Percentiles rank a stretch among this genome's conserved stretches.
These are phyloP conservation scores for Seira musarum DNA, from an alignment of 2,888 invertebrate species.

Conservation along the genomic window DNA sequence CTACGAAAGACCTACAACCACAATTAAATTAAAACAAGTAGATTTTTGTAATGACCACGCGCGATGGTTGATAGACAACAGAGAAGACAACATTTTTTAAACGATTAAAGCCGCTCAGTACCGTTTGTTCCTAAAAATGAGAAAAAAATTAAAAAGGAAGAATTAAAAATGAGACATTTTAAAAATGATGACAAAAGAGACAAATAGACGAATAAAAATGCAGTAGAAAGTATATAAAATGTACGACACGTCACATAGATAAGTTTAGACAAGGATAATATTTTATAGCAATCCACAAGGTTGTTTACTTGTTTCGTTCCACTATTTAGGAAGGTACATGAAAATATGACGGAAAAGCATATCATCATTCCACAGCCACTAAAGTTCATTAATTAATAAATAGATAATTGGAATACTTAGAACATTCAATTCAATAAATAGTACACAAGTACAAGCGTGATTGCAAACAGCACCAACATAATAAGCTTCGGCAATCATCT, in stretches of 20 bases:
- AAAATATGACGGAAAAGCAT: too few relatives aligned
- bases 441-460: too few relatives aligned
- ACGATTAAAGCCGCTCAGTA: constrained; percentile 49
- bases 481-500: too few relatives aligned
- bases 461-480: too few relatives aligned
- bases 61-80: constrained; percentile 15
- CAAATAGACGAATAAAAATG: constrained; percentile 13
- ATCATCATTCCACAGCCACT: too few relatives aligned
- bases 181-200: not conserved
- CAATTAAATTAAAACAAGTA: not conserved
- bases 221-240: not conserved
- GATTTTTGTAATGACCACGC: not conserved
- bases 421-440: too few relatives aligned
- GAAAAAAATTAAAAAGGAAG: constrained; percentile 33
- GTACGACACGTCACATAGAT: constrained; percentile 6
- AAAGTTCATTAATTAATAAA: too few relatives aligned
- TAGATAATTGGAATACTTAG: too few relatives aligned
- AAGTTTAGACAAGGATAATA: not conserved
- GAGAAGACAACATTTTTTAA: constrained; percentile 30
- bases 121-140: constrained; percentile 52
- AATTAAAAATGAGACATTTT: constrained; percentile 18
- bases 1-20: not conserved
- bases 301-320: not conserved
- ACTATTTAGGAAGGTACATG: too few relatives aligned
- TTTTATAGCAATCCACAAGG: not conserved